Percentiles rank a stretch among this genome's conserved stretches.
phyloP scores from a whole-genome alignment of 2,888 invertebrate species.

The Xylota sylvarum region DNA sequence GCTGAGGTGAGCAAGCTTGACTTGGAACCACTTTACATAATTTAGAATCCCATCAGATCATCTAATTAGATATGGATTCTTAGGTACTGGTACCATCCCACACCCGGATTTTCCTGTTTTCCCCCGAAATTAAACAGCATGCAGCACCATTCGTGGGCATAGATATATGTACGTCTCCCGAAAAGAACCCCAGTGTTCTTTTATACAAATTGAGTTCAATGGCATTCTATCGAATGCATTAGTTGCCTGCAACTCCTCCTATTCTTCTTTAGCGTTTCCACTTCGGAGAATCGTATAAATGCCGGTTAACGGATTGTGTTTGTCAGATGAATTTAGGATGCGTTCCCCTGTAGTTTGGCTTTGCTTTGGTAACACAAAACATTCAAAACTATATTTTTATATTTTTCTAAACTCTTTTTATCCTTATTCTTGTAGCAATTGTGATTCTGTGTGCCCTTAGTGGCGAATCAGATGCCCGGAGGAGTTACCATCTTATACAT shows the following conservation, averaged over 20 bases:
- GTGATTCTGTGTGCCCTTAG: conserved; percentile 44
- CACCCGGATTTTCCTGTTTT: conserved; percentile 36
- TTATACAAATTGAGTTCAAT: conserved; percentile 23
- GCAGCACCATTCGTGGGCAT: not conserved
- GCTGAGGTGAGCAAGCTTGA: too few relatives aligned
- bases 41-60: not conserved
- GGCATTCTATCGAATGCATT: conserved; percentile 10
- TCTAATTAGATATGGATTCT: not conserved
- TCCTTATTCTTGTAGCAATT: conserved; percentile 19
- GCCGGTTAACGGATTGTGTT: conserved; percentile 22
- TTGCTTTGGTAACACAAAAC: conserved; percentile 59
- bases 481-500: conserved; percentile 36
- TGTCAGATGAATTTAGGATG: conserved; percentile 68
- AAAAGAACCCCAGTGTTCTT: not conserved
- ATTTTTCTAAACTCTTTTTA: not conserved
- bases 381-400: not conserved
- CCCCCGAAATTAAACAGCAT: conserved; percentile 4
- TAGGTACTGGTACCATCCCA: not conserved
- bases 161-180: conserved; percentile 6
- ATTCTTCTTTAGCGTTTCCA: conserved; percentile 20
- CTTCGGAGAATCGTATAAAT: conserved; percentile 59
- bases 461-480: conserved; percentile 19
- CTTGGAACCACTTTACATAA: not conserved
- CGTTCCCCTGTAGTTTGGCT: conserved; percentile 66
- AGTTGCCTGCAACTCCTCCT: conserved; percentile 9